A percentile compares a stretch with the other conserved stretches of the same genome.
phyloP scores from a whole-genome alignment of 2,113 vertebrate species.

The Turdus rufiventris region DNA sequence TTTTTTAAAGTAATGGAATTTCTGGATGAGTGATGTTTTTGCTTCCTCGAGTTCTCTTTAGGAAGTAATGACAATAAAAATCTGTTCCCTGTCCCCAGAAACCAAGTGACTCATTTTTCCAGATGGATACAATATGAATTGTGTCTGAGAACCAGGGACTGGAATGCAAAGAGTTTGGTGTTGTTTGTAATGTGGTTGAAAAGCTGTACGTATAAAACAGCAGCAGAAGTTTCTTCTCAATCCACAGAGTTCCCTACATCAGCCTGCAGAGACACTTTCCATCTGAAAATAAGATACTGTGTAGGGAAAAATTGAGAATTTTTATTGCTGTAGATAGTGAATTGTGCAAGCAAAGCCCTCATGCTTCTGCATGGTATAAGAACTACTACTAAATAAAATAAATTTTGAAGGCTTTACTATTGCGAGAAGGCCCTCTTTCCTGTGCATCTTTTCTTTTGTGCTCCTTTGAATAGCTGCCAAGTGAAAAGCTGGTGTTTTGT shows the following conservation, averaged over 20 bases:
- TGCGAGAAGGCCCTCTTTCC: background rate
- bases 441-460: background rate
- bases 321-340: background rate
- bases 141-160: conserved; percentile 37
- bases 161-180: conserved; percentile 43
- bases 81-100: conserved; percentile 56
- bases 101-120: conserved; percentile 55
- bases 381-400: background rate
- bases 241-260: background rate
- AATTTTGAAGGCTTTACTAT: background rate
- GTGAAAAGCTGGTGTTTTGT: background rate
- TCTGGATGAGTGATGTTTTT: background rate
- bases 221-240: conserved; percentile 20
- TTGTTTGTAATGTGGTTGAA: conserved; percentile 46
- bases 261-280: background rate
- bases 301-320: background rate
- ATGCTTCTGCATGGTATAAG: background rate
- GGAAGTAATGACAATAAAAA: conserved; percentile 46
- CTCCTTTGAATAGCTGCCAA: background rate
- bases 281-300: background rate
- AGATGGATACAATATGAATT: conserved; percentile 67
- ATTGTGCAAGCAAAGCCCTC: background rate
- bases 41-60: background rate
- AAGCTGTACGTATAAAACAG: conserved; percentile 17
- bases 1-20: conserved; percentile 2